These are phyloP conservation scores for Osmoderma eremita DNA, from an alignment of 2,888 invertebrate genomes.

Conservation along the genomic window DNA sequence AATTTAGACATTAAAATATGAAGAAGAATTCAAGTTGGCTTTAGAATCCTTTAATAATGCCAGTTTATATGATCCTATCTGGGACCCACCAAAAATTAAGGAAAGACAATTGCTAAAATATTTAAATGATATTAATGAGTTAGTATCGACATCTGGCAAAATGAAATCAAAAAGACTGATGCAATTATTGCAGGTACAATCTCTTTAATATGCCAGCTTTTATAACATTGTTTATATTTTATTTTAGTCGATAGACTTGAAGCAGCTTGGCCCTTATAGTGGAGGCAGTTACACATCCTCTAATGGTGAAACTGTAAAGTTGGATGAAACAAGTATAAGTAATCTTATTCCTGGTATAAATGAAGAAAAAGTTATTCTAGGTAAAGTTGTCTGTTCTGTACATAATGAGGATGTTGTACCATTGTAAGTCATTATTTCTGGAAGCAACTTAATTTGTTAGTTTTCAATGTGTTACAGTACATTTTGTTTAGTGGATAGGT, in stretches of 20 bases:
- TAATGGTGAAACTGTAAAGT: constrained; percentile 65
- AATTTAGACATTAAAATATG: constrained; percentile 78
- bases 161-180: constrained; percentile 77
- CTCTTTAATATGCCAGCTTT: not conserved
- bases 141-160: constrained; percentile 75
- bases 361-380: constrained; percentile 74
- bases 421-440: constrained; percentile 70
- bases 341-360: constrained; percentile 73
- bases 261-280: constrained; percentile 76
- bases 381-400: constrained; percentile 84
- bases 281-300: constrained; percentile 69
- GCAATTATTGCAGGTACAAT: constrained; percentile 71
- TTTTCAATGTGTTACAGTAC: constrained; percentile 68
- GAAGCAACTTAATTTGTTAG: constrained; percentile 36
- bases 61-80: constrained; percentile 77
- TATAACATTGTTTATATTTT: not conserved
- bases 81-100: constrained; percentile 75
- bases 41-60: constrained; percentile 76
- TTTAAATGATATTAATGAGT: constrained; percentile 71
- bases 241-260: constrained; percentile 71
- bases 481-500: constrained; percentile 82
- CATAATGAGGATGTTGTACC: constrained; percentile 80
- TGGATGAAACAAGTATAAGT: constrained; percentile 66
- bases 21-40: constrained; percentile 79
- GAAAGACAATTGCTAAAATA: constrained; percentile 72